These are phyloP conservation scores for Auanema freiburgensis DNA, from an alignment of 2,888 invertebrate species.

Conservation along the genomic window DNA sequence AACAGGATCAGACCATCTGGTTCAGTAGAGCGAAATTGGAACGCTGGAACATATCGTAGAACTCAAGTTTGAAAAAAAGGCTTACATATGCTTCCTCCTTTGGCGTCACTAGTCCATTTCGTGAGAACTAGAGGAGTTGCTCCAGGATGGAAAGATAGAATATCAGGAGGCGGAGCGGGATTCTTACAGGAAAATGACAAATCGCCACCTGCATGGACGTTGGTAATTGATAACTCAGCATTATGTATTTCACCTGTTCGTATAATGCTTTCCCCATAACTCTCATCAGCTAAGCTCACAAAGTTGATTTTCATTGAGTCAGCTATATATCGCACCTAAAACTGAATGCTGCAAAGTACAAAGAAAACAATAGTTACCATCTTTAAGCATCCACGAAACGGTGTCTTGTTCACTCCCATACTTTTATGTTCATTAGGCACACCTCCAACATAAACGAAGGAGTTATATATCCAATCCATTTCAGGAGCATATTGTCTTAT, in stretches of 20 bases:
- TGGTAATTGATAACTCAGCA: background rate
- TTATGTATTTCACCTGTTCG: slow-evolving; percentile 26
- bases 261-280: slow-evolving; percentile 55
- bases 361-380: slow-evolving; percentile 34
- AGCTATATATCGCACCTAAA: slow-evolving; percentile 52
- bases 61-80: slow-evolving; percentile 4
- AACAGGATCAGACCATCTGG: slow-evolving; percentile 89
- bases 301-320: slow-evolving; percentile 56
- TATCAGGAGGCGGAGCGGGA: slow-evolving; percentile 51
- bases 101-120: slow-evolving; percentile 57
- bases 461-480: slow-evolving; percentile 54
- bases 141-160: slow-evolving; percentile 54
- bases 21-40: slow-evolving; percentile 87
- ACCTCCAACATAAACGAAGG: slow-evolving; percentile 58
- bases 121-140: slow-evolving; percentile 47
- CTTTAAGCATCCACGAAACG: slow-evolving; percentile 59
- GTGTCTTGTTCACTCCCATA: slow-evolving; percentile 34
- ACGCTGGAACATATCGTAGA: slow-evolving; percentile 48
- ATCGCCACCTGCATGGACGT: slow-evolving; percentile 49
- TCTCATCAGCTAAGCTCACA: slow-evolving; percentile 60
- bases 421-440: slow-evolving; percentile 29
- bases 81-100: slow-evolving; percentile 54
- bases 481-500: slow-evolving; percentile 59
- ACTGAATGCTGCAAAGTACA: background rate
- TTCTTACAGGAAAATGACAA: slow-evolving; percentile 57